Evolutionary conservation across 2,797 vertebrate genomes (phyloP).

Genomic region (Liparis tanakae): DNA sequence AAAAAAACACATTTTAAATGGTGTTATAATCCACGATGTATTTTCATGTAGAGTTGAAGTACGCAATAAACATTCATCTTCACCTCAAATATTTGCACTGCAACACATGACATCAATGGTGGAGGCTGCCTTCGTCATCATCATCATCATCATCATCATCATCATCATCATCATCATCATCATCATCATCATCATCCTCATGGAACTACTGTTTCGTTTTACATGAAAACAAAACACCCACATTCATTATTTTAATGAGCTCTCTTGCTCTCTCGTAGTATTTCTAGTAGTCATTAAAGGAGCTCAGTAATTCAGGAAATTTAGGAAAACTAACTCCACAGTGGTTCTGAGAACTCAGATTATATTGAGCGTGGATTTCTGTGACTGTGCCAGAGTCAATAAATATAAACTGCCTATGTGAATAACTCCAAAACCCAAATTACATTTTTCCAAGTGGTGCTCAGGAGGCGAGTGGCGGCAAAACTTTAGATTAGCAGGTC

Average conservation of each 20-base stretch:
- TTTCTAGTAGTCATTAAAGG: conserved; percentile 53
- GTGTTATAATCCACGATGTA: background rate
- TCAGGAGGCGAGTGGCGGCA: conserved; percentile 32
- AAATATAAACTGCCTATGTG: conserved; percentile 38
- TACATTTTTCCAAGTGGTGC: conserved; percentile 23
- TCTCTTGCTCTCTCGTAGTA: conserved; percentile 16
- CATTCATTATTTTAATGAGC: conserved; percentile 52
- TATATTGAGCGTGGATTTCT: conserved; percentile 36
- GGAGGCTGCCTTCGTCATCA: background rate
- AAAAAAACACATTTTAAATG: background rate
- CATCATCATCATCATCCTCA: background rate
- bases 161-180: too few relatives aligned
- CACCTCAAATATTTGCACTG: conserved; percentile 6
- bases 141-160: background rate
- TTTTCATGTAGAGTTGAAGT: background rate
- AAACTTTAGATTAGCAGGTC: conserved; percentile 48
- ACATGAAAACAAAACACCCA: conserved; percentile 47
- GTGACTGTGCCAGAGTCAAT: conserved; percentile 9
- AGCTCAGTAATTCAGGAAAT: conserved; percentile 18
- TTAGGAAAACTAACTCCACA: conserved; percentile 24
- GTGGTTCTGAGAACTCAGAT: conserved; percentile 27
- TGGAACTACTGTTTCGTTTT: conserved; percentile 25
- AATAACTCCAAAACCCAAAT: conserved; percentile 41
- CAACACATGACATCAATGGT: background rate
- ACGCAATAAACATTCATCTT: background rate